Percentiles rank a stretch among this genome's conserved stretches.
phyloP scores from a whole-genome alignment of 2,797 vertebrate genomes.

The Remorina albescens region DNA sequence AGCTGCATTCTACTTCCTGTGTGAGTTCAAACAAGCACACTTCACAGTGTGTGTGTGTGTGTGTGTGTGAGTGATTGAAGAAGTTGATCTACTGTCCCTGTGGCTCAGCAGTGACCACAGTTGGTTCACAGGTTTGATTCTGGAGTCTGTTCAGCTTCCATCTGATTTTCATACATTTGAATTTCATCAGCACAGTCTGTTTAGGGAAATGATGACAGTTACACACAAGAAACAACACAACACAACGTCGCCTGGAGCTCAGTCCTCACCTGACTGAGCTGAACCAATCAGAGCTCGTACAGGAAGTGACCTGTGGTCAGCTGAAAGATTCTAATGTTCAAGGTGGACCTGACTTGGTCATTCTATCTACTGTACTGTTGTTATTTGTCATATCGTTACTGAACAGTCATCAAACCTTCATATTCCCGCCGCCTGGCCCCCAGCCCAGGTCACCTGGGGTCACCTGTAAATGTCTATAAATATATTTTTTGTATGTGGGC shows the following conservation, averaged over 20 bases:
- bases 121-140: neutral
- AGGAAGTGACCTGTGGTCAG: too few species aligned
- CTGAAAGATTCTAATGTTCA: too few species aligned
- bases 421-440: slow-evolving; percentile 19
- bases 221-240: too few species aligned
- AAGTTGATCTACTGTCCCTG: slow-evolving; percentile 58
- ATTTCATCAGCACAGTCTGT: too few species aligned
- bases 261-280: too few species aligned
- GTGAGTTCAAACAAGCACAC: neutral
- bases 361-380: slow-evolving; percentile 64
- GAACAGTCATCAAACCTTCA: slow-evolving; percentile 8
- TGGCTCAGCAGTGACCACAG: slow-evolving; percentile 39
- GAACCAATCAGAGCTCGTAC: too few species aligned
- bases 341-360: slow-evolving; percentile 18
- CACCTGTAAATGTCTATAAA: slow-evolving; percentile 82
- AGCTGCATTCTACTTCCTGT: slow-evolving; percentile 10
- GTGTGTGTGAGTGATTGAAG: neutral
- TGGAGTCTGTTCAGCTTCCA: neutral
- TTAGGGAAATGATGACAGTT: slow-evolving; percentile 35
- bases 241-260: too few species aligned
- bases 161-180: slow-evolving; percentile 47
- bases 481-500: slow-evolving; percentile 86
- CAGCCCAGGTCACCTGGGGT: slow-evolving; percentile 22
- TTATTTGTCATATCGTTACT: slow-evolving; percentile 12
- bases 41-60: neutral